Conservation (phyloP, 2,797 vertebrate genomes). For the Eulemur mongoz region DNA sequence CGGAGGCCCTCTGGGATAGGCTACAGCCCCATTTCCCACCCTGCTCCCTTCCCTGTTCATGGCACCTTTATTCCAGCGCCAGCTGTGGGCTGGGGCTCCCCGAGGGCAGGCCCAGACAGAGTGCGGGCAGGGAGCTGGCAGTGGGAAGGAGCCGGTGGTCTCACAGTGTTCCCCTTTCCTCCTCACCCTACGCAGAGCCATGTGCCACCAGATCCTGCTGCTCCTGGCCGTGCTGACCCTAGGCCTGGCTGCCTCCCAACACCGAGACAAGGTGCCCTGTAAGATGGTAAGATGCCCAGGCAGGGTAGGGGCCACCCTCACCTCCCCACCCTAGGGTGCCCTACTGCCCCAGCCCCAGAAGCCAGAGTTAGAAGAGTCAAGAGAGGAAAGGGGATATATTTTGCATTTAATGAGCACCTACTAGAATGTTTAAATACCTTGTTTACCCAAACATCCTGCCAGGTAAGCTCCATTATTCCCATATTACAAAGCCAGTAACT, state of each 20-base stretch:
- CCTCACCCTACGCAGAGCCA: conserved; percentile 85
- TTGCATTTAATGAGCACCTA: background rate
- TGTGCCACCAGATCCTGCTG: conserved; percentile 89
- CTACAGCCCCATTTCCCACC: background rate
- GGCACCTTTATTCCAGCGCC: background rate
- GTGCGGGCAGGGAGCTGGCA: background rate
- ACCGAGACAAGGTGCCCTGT: conserved; percentile 83
- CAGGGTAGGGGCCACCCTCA: background rate
- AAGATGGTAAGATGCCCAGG: conserved; percentile 87
- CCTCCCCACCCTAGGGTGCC: background rate
- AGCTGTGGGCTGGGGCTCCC: background rate
- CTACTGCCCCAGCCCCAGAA: background rate
- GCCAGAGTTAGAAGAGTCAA: background rate
- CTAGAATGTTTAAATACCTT: background rate
- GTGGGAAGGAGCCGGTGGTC: background rate
- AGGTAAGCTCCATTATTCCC: background rate
- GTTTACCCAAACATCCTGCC: background rate
- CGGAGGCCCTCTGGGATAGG: background rate
- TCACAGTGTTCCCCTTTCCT: conserved; percentile 21
- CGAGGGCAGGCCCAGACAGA: background rate
- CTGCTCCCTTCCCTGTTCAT: background rate
- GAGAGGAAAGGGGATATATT: background rate
- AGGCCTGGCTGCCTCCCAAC: conserved; percentile 81
- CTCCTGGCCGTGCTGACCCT: conserved; percentile 86
- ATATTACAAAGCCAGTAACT: conserved; percentile 16